A percentile compares a stretch with the other conserved stretches of the same genome.
These are phyloP conservation scores for Coranthus polyacanthus DNA, from an alignment of 2,797 vertebrate species.

Conservation along the genomic window DNA sequence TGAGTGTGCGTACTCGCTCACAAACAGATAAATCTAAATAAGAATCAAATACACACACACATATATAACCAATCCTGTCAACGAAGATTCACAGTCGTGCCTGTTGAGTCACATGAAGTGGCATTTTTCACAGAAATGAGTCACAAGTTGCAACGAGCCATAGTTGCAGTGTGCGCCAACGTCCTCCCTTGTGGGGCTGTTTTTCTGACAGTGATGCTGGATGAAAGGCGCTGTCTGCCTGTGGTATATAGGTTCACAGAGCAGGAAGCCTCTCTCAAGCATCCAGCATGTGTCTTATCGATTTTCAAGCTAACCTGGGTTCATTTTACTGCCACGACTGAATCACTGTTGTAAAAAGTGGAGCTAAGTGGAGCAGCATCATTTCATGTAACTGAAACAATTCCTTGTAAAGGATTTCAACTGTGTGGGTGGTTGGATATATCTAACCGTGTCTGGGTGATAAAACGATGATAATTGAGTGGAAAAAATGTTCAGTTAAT, in stretches of 20 bases:
- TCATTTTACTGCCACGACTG: conserved; percentile 24
- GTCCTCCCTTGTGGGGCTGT: conserved; percentile 38
- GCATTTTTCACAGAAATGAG: conserved; percentile 61
- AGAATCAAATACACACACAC: conserved; percentile 33
- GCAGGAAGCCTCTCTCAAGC: conserved; percentile 42
- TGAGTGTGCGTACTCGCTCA: conserved; percentile 45
- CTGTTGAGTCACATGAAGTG: conserved; percentile 53
- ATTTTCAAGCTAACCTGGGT: conserved; percentile 46
- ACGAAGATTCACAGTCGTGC: conserved; percentile 42
- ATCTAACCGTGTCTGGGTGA: too few species aligned
- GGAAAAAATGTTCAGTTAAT: too few species aligned
- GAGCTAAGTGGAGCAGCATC: conserved; percentile 1
- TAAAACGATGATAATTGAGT: too few species aligned
- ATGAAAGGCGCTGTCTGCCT: conserved; percentile 57
- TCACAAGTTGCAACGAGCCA: conserved; percentile 50
- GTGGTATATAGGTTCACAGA: conserved; percentile 35
- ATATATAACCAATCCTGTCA: conserved; percentile 24
- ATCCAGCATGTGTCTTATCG: conserved; percentile 43
- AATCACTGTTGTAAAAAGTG: not conserved
- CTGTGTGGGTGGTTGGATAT: too few species aligned
- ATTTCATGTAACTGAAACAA: not conserved
- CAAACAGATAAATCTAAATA: conserved; percentile 61
- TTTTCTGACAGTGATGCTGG: conserved; percentile 60
- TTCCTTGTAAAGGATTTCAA: not conserved
- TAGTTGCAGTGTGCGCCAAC: conserved; percentile 47